Conservation (phyloP, 2,888 invertebrate genomes). For the Eretmocerus hayati region DNA sequence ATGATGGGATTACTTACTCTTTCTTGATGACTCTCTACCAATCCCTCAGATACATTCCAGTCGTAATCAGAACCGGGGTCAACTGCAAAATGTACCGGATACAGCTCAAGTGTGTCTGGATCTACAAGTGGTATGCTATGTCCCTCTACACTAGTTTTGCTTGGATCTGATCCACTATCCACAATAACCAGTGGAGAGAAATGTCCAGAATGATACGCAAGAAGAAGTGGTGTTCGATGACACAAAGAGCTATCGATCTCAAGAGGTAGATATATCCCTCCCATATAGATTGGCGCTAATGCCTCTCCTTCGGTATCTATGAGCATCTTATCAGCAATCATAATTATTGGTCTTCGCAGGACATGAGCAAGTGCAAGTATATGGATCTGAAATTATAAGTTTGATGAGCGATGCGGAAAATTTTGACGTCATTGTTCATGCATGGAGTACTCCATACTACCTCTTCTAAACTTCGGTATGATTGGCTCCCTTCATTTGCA, state of each 20-base stretch:
- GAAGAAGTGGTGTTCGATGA: slow-evolving; percentile 67
- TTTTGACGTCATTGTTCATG: no score
- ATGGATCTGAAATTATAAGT: slow-evolving; percentile 52
- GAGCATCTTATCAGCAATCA: slow-evolving; percentile 75
- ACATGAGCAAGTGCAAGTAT: slow-evolving; percentile 78
- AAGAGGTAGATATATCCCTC: slow-evolving; percentile 75
- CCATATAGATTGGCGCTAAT: slow-evolving; percentile 80
- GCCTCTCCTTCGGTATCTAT: slow-evolving; percentile 76
- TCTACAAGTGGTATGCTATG: slow-evolving; percentile 66
- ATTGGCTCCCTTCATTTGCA: slow-evolving; percentile 51
- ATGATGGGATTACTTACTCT: slow-evolving; percentile 30
- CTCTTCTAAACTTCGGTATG: slow-evolving; percentile 75
- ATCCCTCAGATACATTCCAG: slow-evolving; percentile 51
- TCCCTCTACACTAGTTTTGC: slow-evolving; percentile 47
- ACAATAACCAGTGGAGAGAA: slow-evolving; percentile 79
- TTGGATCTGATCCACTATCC: slow-evolving; percentile 52
- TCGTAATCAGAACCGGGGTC: slow-evolving; percentile 75
- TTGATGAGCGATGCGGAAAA: not conserved
- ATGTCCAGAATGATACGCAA: slow-evolving; percentile 83
- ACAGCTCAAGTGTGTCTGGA: slow-evolving; percentile 57
- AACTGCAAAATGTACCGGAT: slow-evolving; percentile 75
- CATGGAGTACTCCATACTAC: no score
- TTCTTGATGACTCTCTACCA: slow-evolving; percentile 37
- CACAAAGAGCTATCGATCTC: slow-evolving; percentile 64
- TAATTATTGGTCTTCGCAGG: slow-evolving; percentile 70